Percentiles rank a stretch among this genome's conserved stretches.
These are phyloP conservation scores for Drosophila paulistorum DNA, from an alignment of 1,140 invertebrate species.

Conservation along the genomic window DNA sequence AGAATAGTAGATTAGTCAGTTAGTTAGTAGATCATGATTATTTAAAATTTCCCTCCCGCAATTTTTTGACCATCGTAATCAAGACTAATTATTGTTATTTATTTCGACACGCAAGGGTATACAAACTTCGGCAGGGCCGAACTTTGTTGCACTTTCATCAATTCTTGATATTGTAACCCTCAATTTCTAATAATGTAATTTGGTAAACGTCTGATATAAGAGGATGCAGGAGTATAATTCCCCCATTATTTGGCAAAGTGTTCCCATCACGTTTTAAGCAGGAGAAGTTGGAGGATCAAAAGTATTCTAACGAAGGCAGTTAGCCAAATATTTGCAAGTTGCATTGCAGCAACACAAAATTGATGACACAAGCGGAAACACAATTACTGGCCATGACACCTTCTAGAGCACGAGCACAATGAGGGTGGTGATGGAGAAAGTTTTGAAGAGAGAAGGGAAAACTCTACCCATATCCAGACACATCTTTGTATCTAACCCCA, in stretches of 20 bases:
- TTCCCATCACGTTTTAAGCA: slow-evolving; percentile 56
- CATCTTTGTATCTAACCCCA: not conserved
- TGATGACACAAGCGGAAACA: slow-evolving; percentile 62
- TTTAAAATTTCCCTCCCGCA: no score
- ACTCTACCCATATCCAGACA: slow-evolving; percentile 41
- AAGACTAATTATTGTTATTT: no score
- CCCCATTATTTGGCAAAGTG: slow-evolving; percentile 16
- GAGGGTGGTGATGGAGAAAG: slow-evolving; percentile 26
- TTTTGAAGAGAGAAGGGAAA: slow-evolving; percentile 15
- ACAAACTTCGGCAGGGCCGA: no score
- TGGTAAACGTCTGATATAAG: slow-evolving; percentile 62
- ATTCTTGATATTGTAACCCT: slow-evolving; percentile 51
- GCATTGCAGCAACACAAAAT: slow-evolving; percentile 73
- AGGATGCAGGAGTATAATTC: slow-evolving; percentile 13
- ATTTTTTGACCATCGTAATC: no score
- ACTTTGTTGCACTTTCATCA: not conserved
- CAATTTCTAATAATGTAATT: slow-evolving; percentile 82
- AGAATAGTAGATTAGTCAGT: no score
- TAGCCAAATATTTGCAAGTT: slow-evolving; percentile 78
- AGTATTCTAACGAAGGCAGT: slow-evolving; percentile 67
- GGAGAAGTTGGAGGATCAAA: slow-evolving; percentile 43
- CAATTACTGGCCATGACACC: slow-evolving; percentile 80
- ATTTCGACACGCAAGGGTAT: no score
- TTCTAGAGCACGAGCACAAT: slow-evolving; percentile 34
- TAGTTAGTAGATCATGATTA: no score